These are phyloP conservation scores for Tiaroga cobitis DNA, from an alignment of 2,797 vertebrate species.

Conservation along the genomic window DNA sequence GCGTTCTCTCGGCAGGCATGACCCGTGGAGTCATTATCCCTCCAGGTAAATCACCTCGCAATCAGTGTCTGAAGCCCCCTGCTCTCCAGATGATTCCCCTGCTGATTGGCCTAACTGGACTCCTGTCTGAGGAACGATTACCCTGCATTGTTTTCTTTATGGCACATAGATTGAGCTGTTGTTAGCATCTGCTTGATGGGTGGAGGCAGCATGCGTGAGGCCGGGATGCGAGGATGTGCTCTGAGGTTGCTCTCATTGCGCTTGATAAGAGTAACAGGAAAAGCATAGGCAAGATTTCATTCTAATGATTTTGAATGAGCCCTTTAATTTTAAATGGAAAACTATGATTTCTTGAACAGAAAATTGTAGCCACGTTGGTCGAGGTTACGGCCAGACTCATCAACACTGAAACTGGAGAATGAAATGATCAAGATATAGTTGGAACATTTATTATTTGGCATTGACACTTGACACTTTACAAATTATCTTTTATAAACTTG, in stretches of 20 bases:
- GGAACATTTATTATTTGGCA: not conserved
- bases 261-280: constrained; percentile 38
- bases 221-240: constrained; percentile 27
- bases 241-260: constrained; percentile 13
- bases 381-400: not conserved
- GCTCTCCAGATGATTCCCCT: constrained; percentile 80
- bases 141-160: constrained; percentile 79
- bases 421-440: not conserved
- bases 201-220: constrained; percentile 53
- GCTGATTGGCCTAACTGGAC: constrained; percentile 84
- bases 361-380: constrained; percentile 11
- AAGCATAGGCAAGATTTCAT: constrained; percentile 29
- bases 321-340: constrained; percentile 37
- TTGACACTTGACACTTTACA: not conserved
- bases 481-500: not conserved
- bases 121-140: constrained; percentile 80
- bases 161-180: constrained; percentile 74
- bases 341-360: constrained; percentile 36
- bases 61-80: constrained; percentile 78
- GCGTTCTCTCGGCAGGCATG: constrained; percentile 67
- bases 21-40: constrained; percentile 76
- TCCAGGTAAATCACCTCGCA: constrained; percentile 80
- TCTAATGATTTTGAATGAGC: constrained; percentile 52
- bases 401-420: not conserved
- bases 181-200: constrained; percentile 73